These are phyloP conservation scores for Temnothorax ravouxi DNA, from an alignment of 2,888 invertebrate genomes.

Conservation along the genomic window DNA sequence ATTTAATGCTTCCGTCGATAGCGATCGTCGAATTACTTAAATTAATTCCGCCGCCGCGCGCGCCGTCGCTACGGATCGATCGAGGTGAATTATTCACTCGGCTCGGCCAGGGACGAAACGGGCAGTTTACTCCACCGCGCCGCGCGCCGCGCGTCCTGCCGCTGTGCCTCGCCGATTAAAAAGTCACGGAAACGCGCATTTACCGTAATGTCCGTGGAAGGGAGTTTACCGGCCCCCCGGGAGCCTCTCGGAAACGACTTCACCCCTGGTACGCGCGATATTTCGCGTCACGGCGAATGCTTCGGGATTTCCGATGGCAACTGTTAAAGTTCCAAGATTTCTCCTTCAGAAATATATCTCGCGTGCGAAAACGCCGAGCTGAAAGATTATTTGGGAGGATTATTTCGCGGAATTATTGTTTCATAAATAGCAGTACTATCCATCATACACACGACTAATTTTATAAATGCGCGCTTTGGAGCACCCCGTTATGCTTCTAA, in stretches of 20 bases:
- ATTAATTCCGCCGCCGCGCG: conserved; percentile 70
- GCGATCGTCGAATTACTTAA: conserved; percentile 79
- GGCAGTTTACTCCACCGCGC: conserved; percentile 26
- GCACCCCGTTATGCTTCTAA: neutral
- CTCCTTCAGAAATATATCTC: neutral
- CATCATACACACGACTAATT: neutral
- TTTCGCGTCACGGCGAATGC: conserved; percentile 11
- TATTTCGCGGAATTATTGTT: neutral
- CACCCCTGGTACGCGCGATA: conserved; percentile 31
- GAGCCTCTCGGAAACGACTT: conserved; percentile 20
- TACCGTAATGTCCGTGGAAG: conserved; percentile 47
- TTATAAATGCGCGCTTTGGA: neutral
- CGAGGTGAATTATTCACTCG: conserved; percentile 64
- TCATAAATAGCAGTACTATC: too few species aligned
- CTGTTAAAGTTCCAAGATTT: conserved; percentile 4
- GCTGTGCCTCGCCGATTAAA: conserved; percentile 45
- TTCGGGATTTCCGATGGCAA: neutral
- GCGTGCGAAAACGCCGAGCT: neutral
- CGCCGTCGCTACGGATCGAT: conserved; percentile 65
- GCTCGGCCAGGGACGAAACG: conserved; percentile 44
- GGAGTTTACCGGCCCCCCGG: conserved; percentile 29
- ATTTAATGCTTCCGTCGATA: conserved; percentile 81
- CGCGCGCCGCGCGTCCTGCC: neutral
- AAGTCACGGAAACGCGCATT: conserved; percentile 55
- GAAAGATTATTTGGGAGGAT: neutral